Percentiles rank a stretch among this genome's conserved stretches.
Conservation (phyloP, 2,797 vertebrate species). For the Pterois miles region DNA sequence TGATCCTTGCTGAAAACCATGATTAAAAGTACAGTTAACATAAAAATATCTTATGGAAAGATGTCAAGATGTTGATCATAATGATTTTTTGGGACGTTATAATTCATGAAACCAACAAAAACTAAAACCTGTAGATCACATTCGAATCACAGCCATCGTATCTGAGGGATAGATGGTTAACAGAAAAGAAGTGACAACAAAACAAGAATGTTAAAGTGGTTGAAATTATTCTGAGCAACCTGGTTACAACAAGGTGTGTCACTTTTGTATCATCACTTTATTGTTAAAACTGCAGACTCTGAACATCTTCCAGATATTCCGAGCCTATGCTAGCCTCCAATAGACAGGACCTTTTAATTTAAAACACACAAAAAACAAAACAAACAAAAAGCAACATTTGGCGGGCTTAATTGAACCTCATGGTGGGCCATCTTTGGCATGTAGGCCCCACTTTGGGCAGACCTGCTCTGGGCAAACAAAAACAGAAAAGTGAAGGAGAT, state of each 20-base stretch:
- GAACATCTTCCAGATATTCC: background rate
- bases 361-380: too few species aligned
- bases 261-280: background rate
- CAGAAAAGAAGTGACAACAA: background rate
- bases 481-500: background rate
- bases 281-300: background rate
- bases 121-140: background rate
- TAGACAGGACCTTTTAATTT: too few species aligned
- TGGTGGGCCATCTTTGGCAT: too few species aligned
- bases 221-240: background rate
- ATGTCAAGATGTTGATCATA: background rate
- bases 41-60: background rate
- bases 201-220: background rate
- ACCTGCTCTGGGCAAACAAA: background rate
- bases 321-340: too few species aligned
- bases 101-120: background rate
- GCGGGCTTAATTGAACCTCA: too few species aligned
- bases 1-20: conserved; percentile 5
- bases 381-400: too few species aligned
- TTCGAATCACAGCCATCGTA: background rate
- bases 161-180: background rate
- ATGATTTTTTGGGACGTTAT: background rate
- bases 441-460: too few species aligned
- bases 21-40: background rate
- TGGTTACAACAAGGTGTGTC: background rate